phyloP scores from a whole-genome alignment of 2,888 invertebrate genomes.

The Coremacera marginata region DNA sequence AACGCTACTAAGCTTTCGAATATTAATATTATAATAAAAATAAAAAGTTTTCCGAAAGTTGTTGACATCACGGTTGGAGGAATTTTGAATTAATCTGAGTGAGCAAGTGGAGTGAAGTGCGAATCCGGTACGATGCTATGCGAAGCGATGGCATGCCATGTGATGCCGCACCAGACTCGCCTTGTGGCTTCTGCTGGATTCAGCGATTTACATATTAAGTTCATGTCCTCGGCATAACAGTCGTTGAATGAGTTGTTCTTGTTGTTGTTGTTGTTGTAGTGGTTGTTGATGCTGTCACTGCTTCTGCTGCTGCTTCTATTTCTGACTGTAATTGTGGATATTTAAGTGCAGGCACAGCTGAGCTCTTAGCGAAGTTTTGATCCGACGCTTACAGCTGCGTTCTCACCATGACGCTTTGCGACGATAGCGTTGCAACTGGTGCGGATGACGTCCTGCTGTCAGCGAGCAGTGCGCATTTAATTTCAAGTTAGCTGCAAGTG shows the following conservation, averaged over 20 bases:
- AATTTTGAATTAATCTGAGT: constrained; percentile 61
- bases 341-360: constrained; percentile 28
- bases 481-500: constrained; percentile 12
- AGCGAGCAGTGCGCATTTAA: constrained; percentile 24
- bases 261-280: constrained; percentile 6
- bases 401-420: not conserved
- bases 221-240: constrained; percentile 27
- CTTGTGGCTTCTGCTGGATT: constrained; percentile 10
- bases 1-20: constrained; percentile 23
- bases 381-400: constrained; percentile 14
- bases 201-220: constrained; percentile 34
- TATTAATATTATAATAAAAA: constrained; percentile 40
- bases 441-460: constrained; percentile 30
- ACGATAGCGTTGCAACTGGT: not conserved
- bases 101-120: constrained; percentile 26
- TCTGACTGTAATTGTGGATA: constrained; percentile 27
- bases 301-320: constrained; percentile 9
- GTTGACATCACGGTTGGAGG: constrained; percentile 60
- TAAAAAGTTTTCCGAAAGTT: constrained; percentile 45
- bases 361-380: constrained; percentile 22
- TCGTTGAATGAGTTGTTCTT: constrained; percentile 17
- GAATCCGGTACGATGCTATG: not conserved
- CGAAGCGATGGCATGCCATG: not conserved
- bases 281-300: not conserved
- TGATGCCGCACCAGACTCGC: not conserved